A percentile compares a stretch with the other conserved stretches of the same genome.
Conservation (phyloP, 2,113 vertebrate genomes). For the Tragelaphus strepsiceros region DNA sequence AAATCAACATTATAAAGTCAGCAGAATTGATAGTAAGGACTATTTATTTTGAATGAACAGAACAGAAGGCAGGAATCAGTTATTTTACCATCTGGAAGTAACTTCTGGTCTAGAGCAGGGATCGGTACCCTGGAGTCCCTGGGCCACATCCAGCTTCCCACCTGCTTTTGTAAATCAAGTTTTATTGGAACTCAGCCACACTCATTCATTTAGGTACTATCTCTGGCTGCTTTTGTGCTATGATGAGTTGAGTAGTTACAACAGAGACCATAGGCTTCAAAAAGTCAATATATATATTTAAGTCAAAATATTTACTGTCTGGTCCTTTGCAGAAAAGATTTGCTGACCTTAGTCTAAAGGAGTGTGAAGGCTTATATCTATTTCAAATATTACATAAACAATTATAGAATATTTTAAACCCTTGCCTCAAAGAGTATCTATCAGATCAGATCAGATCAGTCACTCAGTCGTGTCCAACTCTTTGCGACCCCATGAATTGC, state of each 20-base stretch:
- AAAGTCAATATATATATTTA: background rate
- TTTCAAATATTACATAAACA: slow-evolving; percentile 41
- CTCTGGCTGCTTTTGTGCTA: background rate
- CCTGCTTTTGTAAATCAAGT: background rate
- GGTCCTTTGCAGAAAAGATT: background rate
- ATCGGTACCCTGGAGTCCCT: background rate
- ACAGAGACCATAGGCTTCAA: background rate
- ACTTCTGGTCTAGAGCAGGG: background rate
- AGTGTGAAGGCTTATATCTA: background rate
- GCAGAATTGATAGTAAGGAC: background rate
- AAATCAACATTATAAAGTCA: background rate
- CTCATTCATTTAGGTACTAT: background rate
- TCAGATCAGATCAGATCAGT: no score
- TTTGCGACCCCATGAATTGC: no score
- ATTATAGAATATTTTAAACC: background rate
- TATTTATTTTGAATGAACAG: background rate
- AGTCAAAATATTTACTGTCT: background rate
- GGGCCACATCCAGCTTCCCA: background rate
- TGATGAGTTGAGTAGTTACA: background rate
- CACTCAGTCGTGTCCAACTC: no score
- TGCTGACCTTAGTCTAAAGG: background rate
- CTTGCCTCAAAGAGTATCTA: background rate
- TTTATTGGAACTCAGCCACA: background rate
- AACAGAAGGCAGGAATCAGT: background rate
- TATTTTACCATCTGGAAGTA: background rate